These are phyloP conservation scores for Chelmon rostratus DNA, from an alignment of 2,797 vertebrate genomes.

Conservation along the genomic window DNA sequence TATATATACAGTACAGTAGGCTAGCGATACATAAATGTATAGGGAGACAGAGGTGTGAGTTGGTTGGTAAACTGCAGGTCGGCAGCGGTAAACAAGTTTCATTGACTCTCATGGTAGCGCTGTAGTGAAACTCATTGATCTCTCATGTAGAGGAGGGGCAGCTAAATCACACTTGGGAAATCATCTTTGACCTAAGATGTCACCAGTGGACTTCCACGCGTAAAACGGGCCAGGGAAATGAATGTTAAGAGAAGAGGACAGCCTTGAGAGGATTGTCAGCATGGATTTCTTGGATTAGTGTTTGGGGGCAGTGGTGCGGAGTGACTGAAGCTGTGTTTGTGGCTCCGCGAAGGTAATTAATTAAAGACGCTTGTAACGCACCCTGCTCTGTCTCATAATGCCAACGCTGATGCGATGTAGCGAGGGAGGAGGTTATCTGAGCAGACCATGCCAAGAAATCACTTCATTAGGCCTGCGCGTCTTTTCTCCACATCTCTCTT, in stretches of 20 bases:
- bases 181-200: slow-evolving; percentile 60
- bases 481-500: slow-evolving; percentile 46
- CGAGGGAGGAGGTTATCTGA: slow-evolving; percentile 61
- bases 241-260: slow-evolving; percentile 54
- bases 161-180: slow-evolving; percentile 60
- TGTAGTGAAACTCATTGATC: slow-evolving; percentile 48
- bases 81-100: slow-evolving; percentile 45
- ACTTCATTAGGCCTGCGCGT: slow-evolving; percentile 43
- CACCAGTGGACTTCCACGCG: slow-evolving; percentile 46
- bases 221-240: slow-evolving; percentile 36
- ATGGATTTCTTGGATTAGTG: slow-evolving; percentile 76
- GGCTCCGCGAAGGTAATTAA: slow-evolving; percentile 79
- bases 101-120: neutral
- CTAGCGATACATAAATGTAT: slow-evolving; percentile 50
- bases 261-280: slow-evolving; percentile 73
- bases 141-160: slow-evolving; percentile 1
- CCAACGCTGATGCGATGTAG: slow-evolving; percentile 47
- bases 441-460: slow-evolving; percentile 46
- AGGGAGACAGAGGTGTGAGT: slow-evolving; percentile 9
- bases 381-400: slow-evolving; percentile 59
- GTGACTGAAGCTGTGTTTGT: slow-evolving; percentile 71
- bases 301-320: slow-evolving; percentile 59
- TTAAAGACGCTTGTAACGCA: slow-evolving; percentile 77
- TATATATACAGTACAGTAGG: slow-evolving; percentile 38
- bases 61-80: slow-evolving; percentile 22